Evolutionary conservation across 2,797 vertebrate genomes (phyloP).

Genomic region (Sebastes jordani): DNA sequence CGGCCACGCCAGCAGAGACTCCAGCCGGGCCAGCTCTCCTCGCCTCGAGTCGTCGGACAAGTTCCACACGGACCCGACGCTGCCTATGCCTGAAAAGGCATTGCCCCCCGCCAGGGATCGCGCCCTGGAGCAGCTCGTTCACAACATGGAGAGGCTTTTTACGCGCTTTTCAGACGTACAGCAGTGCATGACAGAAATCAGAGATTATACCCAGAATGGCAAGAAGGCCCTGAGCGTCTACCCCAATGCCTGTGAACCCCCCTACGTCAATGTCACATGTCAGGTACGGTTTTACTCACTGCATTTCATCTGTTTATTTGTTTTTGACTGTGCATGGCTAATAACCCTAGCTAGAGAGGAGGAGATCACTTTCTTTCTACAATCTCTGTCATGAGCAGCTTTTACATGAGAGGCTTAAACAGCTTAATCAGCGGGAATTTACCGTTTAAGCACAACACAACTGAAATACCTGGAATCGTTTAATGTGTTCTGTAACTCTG

Average conservation of each 20-base stretch:
- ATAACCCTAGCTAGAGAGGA: neutral
- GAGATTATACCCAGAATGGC: slow-evolving; percentile 81
- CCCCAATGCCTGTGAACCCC: slow-evolving; percentile 83
- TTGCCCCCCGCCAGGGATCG: slow-evolving; percentile 28
- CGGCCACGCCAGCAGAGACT: slow-evolving; percentile 75
- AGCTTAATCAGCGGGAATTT: neutral
- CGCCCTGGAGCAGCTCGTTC: slow-evolving; percentile 66
- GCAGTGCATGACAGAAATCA: slow-evolving; percentile 84
- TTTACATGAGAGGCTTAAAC: slow-evolving; percentile 1
- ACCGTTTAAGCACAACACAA: slow-evolving; percentile 1
- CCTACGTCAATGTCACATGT: slow-evolving; percentile 89
- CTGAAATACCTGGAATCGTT: neutral
- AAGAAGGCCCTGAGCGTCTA: slow-evolving; percentile 80
- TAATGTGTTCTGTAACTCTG: neutral
- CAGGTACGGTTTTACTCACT: slow-evolving; percentile 84
- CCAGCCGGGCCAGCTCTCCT: slow-evolving; percentile 78
- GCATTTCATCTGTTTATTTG: neutral
- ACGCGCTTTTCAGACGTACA: slow-evolving; percentile 85
- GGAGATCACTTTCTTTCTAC: neutral
- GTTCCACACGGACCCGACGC: slow-evolving; percentile 54
- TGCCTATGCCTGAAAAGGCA: slow-evolving; percentile 58
- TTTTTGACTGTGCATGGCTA: neutral
- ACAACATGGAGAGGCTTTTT: slow-evolving; percentile 86
- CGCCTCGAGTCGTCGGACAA: slow-evolving; percentile 65
- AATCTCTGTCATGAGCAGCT: neutral